These are phyloP conservation scores for Phalacrocorax pelagicus DNA, from an alignment of 2,113 vertebrate species.

Conservation along the genomic window DNA sequence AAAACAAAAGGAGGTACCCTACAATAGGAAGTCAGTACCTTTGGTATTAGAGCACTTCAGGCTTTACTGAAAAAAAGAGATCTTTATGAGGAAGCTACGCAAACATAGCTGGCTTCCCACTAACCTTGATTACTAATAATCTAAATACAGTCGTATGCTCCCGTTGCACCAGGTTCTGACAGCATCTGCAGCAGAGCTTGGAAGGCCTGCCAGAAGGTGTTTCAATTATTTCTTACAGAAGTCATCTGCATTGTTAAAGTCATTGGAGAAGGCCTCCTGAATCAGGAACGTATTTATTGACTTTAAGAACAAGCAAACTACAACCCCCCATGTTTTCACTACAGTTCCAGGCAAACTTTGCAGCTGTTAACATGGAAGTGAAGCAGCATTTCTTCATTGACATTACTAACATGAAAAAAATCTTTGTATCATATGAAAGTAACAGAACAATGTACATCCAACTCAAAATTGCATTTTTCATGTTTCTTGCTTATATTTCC, in stretches of 20 bases:
- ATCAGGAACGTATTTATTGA: background rate
- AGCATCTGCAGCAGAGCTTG: background rate
- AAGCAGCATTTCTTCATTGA: background rate
- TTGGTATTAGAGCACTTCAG: background rate
- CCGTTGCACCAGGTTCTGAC: background rate
- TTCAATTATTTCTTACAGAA: background rate
- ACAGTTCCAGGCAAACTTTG: background rate
- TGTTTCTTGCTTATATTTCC: background rate
- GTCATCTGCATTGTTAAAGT: background rate
- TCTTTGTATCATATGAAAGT: background rate
- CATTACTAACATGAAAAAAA: fast-evolving
- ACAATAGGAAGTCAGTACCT: background rate
- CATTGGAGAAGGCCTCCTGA: background rate
- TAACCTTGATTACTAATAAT: background rate
- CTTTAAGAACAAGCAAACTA: background rate
- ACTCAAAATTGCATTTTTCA: background rate
- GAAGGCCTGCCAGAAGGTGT: background rate
- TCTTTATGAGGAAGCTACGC: background rate
- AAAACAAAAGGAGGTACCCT: background rate
- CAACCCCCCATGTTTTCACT: background rate
- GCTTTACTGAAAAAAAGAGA: background rate
- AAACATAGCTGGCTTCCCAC: background rate
- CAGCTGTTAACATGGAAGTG: background rate
- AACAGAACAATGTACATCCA: background rate
- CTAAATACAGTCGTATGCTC: background rate